Percentiles rank a stretch among this genome's conserved stretches.
Evolutionary conservation across 2,797 vertebrate species (phyloP).

Genomic region (Sciurus vulgaris): DNA sequence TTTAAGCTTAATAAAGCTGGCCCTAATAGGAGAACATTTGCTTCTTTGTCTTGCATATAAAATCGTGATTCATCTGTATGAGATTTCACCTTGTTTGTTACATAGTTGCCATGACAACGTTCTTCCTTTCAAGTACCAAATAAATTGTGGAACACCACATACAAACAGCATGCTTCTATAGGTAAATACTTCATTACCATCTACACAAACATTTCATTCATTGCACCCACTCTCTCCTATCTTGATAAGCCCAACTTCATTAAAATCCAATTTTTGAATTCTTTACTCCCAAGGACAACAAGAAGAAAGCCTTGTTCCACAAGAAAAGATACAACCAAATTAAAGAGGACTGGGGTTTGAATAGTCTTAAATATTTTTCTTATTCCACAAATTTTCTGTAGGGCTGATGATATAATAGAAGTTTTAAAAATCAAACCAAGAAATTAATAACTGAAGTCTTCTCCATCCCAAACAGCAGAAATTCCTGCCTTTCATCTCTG

Average conservation of each 20-base stretch:
- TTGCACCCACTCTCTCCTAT: conserved; percentile 43
- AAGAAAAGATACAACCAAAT: conserved; percentile 30
- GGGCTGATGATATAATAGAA: neutral
- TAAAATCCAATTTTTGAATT: conserved; percentile 80
- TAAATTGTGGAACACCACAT: conserved; percentile 83
- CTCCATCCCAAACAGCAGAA: neutral
- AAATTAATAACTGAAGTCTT: conserved; percentile 67
- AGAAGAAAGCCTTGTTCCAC: conserved; percentile 54
- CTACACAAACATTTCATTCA: conserved; percentile 80
- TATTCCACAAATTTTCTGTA: conserved; percentile 49
- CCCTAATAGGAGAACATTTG: conserved; percentile 74
- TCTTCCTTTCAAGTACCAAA: conserved; percentile 85
- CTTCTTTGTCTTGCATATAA: conserved; percentile 82
- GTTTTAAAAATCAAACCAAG: conserved; percentile 35
- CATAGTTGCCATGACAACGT: conserved; percentile 85
- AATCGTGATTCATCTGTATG: conserved; percentile 81
- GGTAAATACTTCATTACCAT: conserved; percentile 80
- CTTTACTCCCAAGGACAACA: conserved; percentile 59
- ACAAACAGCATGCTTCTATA: conserved; percentile 81
- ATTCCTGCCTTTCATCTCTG: neutral
- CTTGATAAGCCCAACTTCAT: conserved; percentile 70
- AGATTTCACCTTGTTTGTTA: conserved; percentile 85
- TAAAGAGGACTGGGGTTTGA: conserved; percentile 54
- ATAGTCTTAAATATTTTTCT: conserved; percentile 62
- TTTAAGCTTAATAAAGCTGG: conserved; percentile 77